Evolutionary conservation across 2,797 vertebrate genomes (phyloP).

Genomic region (Eupleurogrammus muticus): DNA sequence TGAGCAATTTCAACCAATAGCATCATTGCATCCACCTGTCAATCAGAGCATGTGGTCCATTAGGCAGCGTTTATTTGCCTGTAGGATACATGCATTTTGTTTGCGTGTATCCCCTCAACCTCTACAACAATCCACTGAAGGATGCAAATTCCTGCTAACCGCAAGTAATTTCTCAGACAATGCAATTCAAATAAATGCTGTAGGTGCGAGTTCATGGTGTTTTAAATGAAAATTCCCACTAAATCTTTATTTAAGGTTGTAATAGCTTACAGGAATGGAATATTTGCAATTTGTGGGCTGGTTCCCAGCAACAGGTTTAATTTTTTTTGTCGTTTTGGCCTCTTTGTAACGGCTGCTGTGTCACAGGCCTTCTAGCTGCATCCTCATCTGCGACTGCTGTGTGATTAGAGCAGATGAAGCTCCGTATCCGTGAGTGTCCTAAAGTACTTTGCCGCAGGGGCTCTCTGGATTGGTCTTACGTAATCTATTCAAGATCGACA

Average conservation of each 20-base stretch:
- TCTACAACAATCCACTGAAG: neutral
- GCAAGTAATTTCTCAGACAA: neutral
- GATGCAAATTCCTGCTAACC: neutral
- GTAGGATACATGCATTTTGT: no score
- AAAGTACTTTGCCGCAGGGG: constrained; percentile 17
- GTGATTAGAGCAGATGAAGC: constrained; percentile 52
- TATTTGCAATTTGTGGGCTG: neutral
- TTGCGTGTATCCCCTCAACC: no score
- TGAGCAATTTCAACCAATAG: no score
- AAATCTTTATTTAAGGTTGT: neutral
- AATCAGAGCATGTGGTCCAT: no score
- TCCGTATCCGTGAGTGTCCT: constrained; percentile 45
- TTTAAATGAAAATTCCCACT: neutral
- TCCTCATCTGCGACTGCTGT: constrained; percentile 32
- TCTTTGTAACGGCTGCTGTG: constrained; percentile 40
- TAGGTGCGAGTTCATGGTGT: neutral
- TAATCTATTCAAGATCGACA: constrained; percentile 41
- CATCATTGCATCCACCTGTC: no score
- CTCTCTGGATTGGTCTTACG: constrained; percentile 38
- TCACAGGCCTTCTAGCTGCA: constrained; percentile 37
- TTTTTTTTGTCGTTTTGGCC: constrained; percentile 27
- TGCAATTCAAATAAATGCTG: neutral
- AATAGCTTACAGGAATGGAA: neutral
- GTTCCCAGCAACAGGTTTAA: neutral
- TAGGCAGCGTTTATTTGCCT: no score